Evolutionary conservation across 2,888 invertebrate genomes (phyloP).

Genomic region (Caenorhabditis uteleia): DNA sequence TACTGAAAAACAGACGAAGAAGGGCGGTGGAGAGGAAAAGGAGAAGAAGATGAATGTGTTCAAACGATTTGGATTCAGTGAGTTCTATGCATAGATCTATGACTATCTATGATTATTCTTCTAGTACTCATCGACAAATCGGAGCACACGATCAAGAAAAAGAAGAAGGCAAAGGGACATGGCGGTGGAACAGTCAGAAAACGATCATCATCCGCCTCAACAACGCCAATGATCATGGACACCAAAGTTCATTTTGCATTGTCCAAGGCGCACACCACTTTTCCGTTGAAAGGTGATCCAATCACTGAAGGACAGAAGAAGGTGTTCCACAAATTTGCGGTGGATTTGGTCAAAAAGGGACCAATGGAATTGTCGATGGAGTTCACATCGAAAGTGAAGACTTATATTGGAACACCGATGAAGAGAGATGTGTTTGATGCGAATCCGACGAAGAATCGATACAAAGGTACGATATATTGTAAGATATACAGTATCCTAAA

Average conservation of each 20-base stretch:
- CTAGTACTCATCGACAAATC: background rate
- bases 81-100: background rate
- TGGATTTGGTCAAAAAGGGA: constrained; percentile 21
- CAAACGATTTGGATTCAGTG: constrained; percentile 20
- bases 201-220: no score
- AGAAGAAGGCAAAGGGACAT: no score
- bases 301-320: constrained; percentile 26
- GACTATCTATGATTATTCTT: background rate
- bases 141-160: no score
- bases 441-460: constrained; percentile 35
- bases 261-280: background rate
- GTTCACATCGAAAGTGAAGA: constrained; percentile 23
- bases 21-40: constrained; percentile 6
- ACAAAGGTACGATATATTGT: no score
- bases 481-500: no score
- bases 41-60: constrained; percentile 16
- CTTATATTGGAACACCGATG: constrained; percentile 24
- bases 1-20: constrained; percentile 12
- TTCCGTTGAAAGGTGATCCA: constrained; percentile 28
- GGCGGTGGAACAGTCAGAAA: no score
- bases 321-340: constrained; percentile 28
- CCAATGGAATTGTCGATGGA: constrained; percentile 19
- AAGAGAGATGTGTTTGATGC: constrained; percentile 30
- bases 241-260: no score
- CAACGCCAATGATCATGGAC: no score